Conservation (phyloP, 1,140 invertebrate species). For the Bemisia tabaci region DNA sequence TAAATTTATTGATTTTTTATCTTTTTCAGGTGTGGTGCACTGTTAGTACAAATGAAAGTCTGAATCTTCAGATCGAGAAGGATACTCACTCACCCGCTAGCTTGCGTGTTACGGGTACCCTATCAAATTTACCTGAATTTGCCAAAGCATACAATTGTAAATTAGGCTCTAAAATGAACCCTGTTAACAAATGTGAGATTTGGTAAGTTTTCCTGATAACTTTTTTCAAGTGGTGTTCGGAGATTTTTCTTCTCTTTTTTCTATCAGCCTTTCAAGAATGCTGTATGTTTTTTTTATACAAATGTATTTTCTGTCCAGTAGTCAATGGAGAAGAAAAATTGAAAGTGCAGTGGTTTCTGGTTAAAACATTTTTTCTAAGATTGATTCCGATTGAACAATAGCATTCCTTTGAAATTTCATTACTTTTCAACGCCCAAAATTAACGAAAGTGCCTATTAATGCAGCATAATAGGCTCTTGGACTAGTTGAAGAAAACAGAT, state of each 20-base stretch:
- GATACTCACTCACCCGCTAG: conserved; percentile 68
- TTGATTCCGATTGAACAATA: too few relatives aligned
- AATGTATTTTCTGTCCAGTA: too few relatives aligned
- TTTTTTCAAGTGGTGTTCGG: background rate
- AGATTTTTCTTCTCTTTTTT: background rate
- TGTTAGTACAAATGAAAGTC: conserved; percentile 59
- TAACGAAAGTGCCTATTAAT: too few relatives aligned
- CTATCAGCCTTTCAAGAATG: background rate
- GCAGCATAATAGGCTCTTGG: too few relatives aligned
- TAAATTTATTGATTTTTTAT: background rate
- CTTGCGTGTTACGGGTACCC: conserved; percentile 73
- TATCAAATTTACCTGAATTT: conserved; percentile 82
- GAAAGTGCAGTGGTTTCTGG: too few relatives aligned
- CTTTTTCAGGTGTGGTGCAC: conserved; percentile 70
- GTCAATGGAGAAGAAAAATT: too few relatives aligned
- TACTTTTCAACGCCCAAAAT: too few relatives aligned
- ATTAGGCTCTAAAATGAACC: conserved; percentile 71
- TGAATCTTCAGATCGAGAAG: conserved; percentile 68
- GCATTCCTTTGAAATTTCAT: too few relatives aligned
- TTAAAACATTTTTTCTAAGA: too few relatives aligned
- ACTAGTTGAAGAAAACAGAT: too few relatives aligned
- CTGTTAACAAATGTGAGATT: conserved; percentile 75
- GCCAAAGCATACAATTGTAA: conserved; percentile 74
- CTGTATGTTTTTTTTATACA: too few relatives aligned
- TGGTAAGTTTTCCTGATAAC: conserved; percentile 46